Percentiles rank a stretch among this genome's conserved stretches.
Evolutionary conservation across 2,797 vertebrate species (phyloP).

Genomic region (Tinamus major): DNA sequence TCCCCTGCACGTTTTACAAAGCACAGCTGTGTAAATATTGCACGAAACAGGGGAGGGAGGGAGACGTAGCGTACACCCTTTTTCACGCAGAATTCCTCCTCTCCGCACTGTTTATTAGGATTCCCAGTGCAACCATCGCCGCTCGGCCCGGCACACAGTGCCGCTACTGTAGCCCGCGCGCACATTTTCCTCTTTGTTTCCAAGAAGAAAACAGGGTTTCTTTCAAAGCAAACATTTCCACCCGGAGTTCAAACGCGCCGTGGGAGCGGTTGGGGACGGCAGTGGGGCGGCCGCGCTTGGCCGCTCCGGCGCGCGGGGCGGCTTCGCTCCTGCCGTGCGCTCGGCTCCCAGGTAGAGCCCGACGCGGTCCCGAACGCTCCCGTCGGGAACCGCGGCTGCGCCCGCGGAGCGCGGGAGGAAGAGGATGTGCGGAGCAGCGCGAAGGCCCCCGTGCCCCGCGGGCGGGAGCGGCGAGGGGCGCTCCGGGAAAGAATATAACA

Average conservation of each 20-base stretch:
- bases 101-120: constrained; percentile 50
- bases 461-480: not conserved
- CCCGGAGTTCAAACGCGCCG: not conserved
- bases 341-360: not conserved
- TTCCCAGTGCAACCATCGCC: constrained; percentile 65
- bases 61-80: constrained; percentile 56
- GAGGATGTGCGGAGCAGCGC: not conserved
- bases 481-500: not conserved
- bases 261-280: not conserved
- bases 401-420: not conserved
- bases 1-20: constrained; percentile 70
- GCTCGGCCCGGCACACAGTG: constrained; percentile 25
- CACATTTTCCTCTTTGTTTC: constrained; percentile 28
- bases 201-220: constrained; percentile 23
- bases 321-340: no score
- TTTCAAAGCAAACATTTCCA: constrained; percentile 28
- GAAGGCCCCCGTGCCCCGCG: not conserved
- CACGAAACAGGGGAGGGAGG: constrained; percentile 56
- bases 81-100: constrained; percentile 52
- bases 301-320: no score
- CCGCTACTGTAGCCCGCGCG: constrained; percentile 50
- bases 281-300: no score
- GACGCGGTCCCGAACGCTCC: not conserved
- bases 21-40: constrained; percentile 71
- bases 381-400: not conserved